Evolutionary conservation across 2,888 invertebrate species (phyloP).

Genomic region (Aromia moschata): DNA sequence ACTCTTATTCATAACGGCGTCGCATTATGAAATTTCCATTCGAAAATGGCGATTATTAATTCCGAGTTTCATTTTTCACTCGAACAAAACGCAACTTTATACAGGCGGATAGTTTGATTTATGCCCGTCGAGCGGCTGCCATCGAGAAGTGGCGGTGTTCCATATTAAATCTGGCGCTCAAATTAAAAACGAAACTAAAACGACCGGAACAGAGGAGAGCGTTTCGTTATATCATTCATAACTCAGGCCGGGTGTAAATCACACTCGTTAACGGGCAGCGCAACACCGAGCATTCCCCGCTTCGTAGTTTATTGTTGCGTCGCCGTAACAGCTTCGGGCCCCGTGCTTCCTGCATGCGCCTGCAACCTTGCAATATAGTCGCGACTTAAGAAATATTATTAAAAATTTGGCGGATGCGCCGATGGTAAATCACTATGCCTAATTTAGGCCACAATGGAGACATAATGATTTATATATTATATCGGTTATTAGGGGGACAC

Average conservation of each 20-base stretch:
- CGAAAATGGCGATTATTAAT: neutral
- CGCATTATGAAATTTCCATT: neutral
- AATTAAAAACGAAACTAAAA: conserved; percentile 10
- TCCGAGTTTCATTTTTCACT: conserved; percentile 1
- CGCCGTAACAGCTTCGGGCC: conserved; percentile 2
- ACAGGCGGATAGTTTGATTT: conserved; percentile 2
- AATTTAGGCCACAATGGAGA: too few species aligned
- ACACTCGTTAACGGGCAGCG: conserved; percentile 14
- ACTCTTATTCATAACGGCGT: neutral
- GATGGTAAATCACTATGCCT: too few species aligned
- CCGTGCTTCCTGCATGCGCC: conserved; percentile 12
- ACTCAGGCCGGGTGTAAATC: conserved; percentile 10
- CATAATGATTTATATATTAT: too few species aligned
- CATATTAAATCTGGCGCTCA: conserved; percentile 6
- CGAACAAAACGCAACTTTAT: neutral
- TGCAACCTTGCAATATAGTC: conserved; percentile 17
- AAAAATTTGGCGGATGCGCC: too few species aligned
- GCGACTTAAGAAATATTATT: too few species aligned
- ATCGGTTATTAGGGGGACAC: too few species aligned
- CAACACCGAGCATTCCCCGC: conserved; percentile 4
- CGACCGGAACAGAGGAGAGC: neutral
- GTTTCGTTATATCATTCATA: conserved; percentile 11
- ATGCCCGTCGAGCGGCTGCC: neutral
- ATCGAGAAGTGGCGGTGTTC: neutral
- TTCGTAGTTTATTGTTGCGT: conserved; percentile 8